Evolutionary conservation across 1,140 invertebrate species (phyloP).

Genomic region (Scaptomyza pallida): DNA sequence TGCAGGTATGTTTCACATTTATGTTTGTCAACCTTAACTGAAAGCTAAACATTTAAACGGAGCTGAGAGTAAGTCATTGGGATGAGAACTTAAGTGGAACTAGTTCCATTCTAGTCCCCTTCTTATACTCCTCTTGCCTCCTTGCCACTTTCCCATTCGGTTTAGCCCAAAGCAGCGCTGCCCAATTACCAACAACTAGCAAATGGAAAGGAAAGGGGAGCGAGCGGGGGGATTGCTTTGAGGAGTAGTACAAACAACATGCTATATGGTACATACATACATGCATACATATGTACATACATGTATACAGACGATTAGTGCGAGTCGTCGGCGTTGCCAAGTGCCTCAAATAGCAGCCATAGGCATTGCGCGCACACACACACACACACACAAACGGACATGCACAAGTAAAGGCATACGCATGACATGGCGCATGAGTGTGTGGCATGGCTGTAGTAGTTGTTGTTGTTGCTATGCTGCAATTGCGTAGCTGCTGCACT

Average conservation of each 20-base stretch:
- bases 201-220: neutral
- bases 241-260: neutral
- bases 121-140: neutral
- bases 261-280: no score
- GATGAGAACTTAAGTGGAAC: slow-evolving; percentile 2
- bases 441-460: neutral
- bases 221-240: neutral
- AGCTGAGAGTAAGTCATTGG: slow-evolving; percentile 62
- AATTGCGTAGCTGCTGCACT: slow-evolving; percentile 73
- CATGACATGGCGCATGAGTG: slow-evolving; percentile 19
- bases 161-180: slow-evolving; percentile 11
- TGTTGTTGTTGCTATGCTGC: slow-evolving; percentile 66
- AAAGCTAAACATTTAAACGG: neutral
- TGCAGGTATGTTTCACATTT: slow-evolving; percentile 52
- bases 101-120: neutral
- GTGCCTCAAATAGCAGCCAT: slow-evolving; percentile 14
- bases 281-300: neutral
- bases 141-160: neutral
- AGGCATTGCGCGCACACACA: slow-evolving; percentile 15
- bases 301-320: slow-evolving; percentile 40
- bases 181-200: slow-evolving; percentile 36
- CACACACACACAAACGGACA: neutral
- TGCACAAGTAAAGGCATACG: slow-evolving; percentile 1
- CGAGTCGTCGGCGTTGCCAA: slow-evolving; percentile 45
- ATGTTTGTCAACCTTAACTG: neutral